These are phyloP conservation scores for Linnaemya tessellans DNA, from an alignment of 2,888 invertebrate genomes.

Conservation along the genomic window DNA sequence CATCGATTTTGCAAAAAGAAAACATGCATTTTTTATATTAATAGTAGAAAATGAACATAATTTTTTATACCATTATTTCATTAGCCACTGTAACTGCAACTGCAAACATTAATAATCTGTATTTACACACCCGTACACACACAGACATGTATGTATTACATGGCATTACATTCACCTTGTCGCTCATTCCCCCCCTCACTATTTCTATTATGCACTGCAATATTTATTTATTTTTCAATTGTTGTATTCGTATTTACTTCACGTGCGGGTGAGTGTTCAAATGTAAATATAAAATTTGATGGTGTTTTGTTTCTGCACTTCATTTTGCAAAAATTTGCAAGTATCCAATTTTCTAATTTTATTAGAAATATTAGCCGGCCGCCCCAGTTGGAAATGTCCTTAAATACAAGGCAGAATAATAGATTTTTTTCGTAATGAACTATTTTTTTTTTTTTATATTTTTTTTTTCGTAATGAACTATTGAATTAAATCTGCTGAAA, in stretches of 20 bases:
- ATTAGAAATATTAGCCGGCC: background rate
- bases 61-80: background rate
- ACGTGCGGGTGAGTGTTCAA: constrained; percentile 18
- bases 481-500: no score
- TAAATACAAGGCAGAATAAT: background rate
- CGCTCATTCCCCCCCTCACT: constrained; percentile 1
- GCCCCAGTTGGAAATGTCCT: background rate
- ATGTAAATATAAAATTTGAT: constrained; percentile 34
- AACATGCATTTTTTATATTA: no score
- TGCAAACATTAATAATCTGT: constrained; percentile 13
- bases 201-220: background rate
- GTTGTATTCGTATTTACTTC: background rate
- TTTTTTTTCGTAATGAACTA: no score
- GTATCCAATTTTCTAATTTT: constrained; percentile 38
- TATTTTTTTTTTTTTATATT: no score
- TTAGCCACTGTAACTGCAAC: background rate
- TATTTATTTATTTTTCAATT: constrained; percentile 4
- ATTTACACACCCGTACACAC: constrained; percentile 37
- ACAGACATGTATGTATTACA: constrained; percentile 47
- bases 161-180: constrained; percentile 30
- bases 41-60: no score
- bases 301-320: constrained; percentile 42
- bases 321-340: constrained; percentile 39
- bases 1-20: no score
- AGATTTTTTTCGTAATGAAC: no score